phyloP scores from a whole-genome alignment of 2,797 vertebrate species.

The Channallabes apus region DNA sequence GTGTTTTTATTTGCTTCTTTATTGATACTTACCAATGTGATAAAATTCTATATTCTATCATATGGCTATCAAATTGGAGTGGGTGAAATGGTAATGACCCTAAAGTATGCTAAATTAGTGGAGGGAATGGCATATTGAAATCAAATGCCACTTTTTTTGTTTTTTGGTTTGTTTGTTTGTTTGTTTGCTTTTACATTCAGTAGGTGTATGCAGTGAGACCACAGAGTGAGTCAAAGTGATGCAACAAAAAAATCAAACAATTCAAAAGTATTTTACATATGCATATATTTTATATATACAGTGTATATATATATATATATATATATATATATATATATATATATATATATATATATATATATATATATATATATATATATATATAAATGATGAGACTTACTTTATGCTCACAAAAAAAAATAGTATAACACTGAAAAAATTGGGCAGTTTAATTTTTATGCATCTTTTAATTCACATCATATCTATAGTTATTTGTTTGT shows the following conservation, averaged over 20 bases:
- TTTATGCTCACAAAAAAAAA: neutral
- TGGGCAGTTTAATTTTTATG: too few relatives aligned
- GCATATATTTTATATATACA: too few relatives aligned
- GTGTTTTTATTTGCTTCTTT: neutral
- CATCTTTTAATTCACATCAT: neutral
- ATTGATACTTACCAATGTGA: neutral
- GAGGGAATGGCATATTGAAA: neutral
- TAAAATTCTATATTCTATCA: neutral
- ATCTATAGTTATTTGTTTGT: neutral
- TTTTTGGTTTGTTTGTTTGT: neutral
- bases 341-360: neutral
- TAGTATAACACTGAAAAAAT: neutral
- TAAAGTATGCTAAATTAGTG: neutral
- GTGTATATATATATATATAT: neutral
- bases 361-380: neutral
- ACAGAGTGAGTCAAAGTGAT: neutral
- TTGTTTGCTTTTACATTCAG: neutral
- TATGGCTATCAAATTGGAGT: neutral
- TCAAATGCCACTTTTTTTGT: neutral
- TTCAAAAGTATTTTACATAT: too few relatives aligned
- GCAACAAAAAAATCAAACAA: neutral
- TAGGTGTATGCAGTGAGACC: neutral
- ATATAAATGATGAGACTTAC: neutral
- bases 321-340: neutral
- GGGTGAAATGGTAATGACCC: neutral